Conservation (phyloP, 2,888 invertebrate genomes). For the Zelleria hepariella region DNA sequence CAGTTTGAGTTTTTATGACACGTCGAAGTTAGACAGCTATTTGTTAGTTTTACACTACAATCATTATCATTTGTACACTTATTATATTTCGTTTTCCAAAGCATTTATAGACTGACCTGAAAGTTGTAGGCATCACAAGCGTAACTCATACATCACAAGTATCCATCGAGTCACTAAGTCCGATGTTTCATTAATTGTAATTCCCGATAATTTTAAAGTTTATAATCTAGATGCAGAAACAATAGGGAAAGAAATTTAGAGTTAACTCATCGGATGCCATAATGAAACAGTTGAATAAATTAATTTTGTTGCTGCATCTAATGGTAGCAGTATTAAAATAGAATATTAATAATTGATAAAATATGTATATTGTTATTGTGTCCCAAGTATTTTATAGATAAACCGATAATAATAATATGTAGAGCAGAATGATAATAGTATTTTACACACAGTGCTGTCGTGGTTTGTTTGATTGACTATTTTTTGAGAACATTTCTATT, state of each 20-base stretch:
- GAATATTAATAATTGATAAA: slow-evolving; percentile 10
- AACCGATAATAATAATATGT: slow-evolving; percentile 28
- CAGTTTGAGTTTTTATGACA: slow-evolving; percentile 41
- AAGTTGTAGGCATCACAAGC: slow-evolving; percentile 43
- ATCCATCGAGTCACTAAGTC: slow-evolving; percentile 8
- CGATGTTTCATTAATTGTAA: slow-evolving; percentile 7
- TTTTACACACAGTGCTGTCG: slow-evolving; percentile 17
- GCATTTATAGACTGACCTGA: slow-evolving; percentile 41
- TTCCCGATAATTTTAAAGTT: slow-evolving; percentile 26
- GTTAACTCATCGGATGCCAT: slow-evolving; percentile 17
- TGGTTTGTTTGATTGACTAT: slow-evolving; percentile 36
- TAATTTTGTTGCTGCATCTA: slow-evolving; percentile 38
- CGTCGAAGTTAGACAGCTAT: slow-evolving; percentile 10
- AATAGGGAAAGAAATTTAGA: slow-evolving; percentile 16
- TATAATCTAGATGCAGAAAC: slow-evolving; percentile 32
- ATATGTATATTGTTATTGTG: slow-evolving; percentile 26
- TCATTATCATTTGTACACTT: slow-evolving; percentile 18
- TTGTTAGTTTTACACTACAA: slow-evolving; percentile 16
- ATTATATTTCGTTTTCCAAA: slow-evolving; percentile 16
- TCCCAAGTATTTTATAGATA: slow-evolving; percentile 42
- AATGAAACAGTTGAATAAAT: slow-evolving; percentile 8
- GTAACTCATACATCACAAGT: slow-evolving; percentile 40
- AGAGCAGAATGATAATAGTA: slow-evolving; percentile 34
- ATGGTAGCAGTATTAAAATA: slow-evolving; percentile 48
- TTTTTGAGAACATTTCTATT: background rate